Base-by-base conservation (phyloP, 1,140 invertebrate species). In the Drosophila erecta region DNA sequence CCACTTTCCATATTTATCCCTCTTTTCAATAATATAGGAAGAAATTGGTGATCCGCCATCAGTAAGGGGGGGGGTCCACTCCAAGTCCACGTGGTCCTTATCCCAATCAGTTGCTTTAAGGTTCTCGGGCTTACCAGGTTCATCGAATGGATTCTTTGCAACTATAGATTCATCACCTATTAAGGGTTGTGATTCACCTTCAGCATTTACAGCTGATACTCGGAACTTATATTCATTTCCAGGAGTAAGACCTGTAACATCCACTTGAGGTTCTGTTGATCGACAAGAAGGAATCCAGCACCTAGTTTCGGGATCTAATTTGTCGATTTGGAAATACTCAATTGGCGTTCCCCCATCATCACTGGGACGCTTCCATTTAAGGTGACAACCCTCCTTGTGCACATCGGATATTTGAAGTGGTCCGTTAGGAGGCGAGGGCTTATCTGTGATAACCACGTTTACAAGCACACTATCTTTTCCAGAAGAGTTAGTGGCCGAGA, bases 61-160 rank as follows among this genome's bases (percentile, higher is more conserved):
- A 24, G 94, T 94, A 35, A 94, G 93, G 0, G 97, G 97, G 61
- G 96, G 95, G 6, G 94, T 95, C 97, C 97, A 98, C 79, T 96
- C 95, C 7, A 98, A 94, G 91, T 98, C 97, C 50, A 98, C 97
- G 86, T 98, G 96, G 90, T 99, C 97, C 79, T 98, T 98, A 93
- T 99, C 98, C 97, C 98, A 99, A 92, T 99, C 98, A 0, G 97
- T 96, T 27, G 98, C 96, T 90, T 96, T 95, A 7, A 99, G 95
- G 79, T 98, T 96, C 59, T 96, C 96, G 12, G 98, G 98, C 81
- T 97, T 97, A 62, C 97, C 97, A 65, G 99, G 98, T 92, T 98
- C 96, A 90, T 98, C 97, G 91, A 96, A 99, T 62, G 98, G 98
- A 96, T 99, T 98, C 94, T 99, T 99, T 17, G 98, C 98, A 84